Conservation (phyloP, 2,797 vertebrate genomes). For the Lacerta bilineata region DNA sequence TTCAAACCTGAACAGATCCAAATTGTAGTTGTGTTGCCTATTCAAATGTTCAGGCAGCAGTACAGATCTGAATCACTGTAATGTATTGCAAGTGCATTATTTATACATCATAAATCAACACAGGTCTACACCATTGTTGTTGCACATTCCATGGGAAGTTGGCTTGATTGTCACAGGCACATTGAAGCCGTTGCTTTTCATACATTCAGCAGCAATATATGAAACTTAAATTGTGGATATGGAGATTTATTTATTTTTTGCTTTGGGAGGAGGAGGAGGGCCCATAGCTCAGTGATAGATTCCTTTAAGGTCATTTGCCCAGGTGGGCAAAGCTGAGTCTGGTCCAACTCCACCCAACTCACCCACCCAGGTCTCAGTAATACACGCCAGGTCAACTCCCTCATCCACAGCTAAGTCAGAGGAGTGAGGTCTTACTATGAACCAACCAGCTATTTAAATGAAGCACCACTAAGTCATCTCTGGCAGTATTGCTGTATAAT, state of each 20-base stretch:
- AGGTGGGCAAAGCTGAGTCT: too few species aligned
- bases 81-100: too few species aligned
- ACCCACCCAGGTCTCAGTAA: too few species aligned
- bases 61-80: neutral
- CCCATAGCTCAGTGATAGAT: too few species aligned
- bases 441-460: too few species aligned
- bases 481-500: conserved; percentile 47
- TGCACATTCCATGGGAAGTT: neutral
- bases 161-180: neutral
- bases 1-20: neutral
- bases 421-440: too few species aligned
- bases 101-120: neutral
- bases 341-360: too few species aligned
- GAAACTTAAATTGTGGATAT: neutral
- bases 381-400: too few species aligned
- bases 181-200: neutral
- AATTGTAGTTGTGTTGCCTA: neutral
- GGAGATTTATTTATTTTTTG: neutral
- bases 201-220: neutral
- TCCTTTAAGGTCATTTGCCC: too few species aligned
- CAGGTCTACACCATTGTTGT: too few species aligned
- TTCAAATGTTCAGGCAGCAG: neutral
- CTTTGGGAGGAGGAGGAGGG: too few species aligned
- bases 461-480: conserved; percentile 5
- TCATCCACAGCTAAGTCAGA: too few species aligned